A percentile compares a stretch with the other conserved stretches of the same genome.
These are phyloP conservation scores for Pedionomus torquatus DNA, from an alignment of 2,113 vertebrate genomes.

Conservation along the genomic window DNA sequence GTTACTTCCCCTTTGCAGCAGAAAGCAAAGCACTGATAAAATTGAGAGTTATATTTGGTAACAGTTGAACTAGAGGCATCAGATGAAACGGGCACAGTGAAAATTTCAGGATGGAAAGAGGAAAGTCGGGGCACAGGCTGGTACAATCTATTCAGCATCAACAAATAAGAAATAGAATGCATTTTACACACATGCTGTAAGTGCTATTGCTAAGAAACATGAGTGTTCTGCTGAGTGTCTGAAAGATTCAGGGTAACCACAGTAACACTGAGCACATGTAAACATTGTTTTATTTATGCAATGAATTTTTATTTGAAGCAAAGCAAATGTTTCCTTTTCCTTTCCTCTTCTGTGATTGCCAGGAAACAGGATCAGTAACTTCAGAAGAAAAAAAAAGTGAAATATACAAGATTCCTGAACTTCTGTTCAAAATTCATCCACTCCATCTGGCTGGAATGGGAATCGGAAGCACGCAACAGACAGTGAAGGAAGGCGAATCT, in stretches of 20 bases:
- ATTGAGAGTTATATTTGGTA: rapidly evolving
- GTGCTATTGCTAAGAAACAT: background rate
- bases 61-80: background rate
- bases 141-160: background rate
- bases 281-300: background rate
- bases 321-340: background rate
- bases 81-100: background rate
- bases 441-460: background rate
- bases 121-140: background rate
- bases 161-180: background rate
- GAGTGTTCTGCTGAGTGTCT: background rate
- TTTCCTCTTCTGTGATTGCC: background rate
- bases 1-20: background rate
- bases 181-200: background rate
- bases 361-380: background rate
- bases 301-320: background rate
- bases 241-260: background rate
- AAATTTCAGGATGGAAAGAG: background rate
- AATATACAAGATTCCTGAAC: background rate
- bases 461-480: background rate
- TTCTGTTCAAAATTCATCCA: background rate
- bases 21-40: background rate
- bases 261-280: background rate
- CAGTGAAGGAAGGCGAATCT: background rate
- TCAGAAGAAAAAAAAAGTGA: background rate